Evolutionary conservation across 2,888 invertebrate species (phyloP).

Genomic region (Mesorhabditis spiculigera): DNA sequence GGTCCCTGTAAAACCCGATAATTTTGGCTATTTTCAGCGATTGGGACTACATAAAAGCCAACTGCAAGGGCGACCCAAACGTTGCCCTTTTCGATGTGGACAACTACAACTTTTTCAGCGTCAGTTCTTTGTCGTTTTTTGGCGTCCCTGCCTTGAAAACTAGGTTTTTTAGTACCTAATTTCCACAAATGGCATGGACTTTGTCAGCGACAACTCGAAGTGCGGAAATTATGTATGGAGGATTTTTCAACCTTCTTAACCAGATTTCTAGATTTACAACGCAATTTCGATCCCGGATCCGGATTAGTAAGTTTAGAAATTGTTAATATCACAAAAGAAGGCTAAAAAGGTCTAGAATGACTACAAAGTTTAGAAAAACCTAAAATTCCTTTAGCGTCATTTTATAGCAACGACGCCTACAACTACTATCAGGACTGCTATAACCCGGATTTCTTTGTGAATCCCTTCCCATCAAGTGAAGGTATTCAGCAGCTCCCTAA

Average conservation of each 20-base stretch:
- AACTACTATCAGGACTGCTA: slow-evolving; percentile 54
- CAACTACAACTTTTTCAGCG: slow-evolving; percentile 33
- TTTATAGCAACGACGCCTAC: slow-evolving; percentile 39
- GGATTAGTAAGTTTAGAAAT: neutral
- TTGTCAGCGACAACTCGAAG: slow-evolving; percentile 18
- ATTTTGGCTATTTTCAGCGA: slow-evolving; percentile 21
- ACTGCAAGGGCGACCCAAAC: slow-evolving; percentile 16
- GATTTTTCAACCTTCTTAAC: neutral
- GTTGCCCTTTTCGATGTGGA: slow-evolving; percentile 26
- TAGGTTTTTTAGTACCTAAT: neutral
- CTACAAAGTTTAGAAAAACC: too few species aligned
- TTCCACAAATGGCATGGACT: slow-evolving; percentile 29
- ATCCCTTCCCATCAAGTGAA: too few species aligned
- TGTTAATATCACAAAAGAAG: too few species aligned
- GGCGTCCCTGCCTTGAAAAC: too few species aligned
- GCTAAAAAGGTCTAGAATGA: too few species aligned
- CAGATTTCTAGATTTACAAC: neutral
- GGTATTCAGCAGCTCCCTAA: too few species aligned
- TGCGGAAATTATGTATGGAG: slow-evolving; percentile 26
- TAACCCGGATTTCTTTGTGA: neutral
- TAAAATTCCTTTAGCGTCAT: neutral
- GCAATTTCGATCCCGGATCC: neutral
- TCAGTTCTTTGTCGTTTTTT: neutral
- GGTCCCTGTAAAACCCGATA: too few species aligned
- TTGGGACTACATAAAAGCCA: slow-evolving; percentile 30